These are phyloP conservation scores for Hyperoplus lanceolatus DNA, from an alignment of 2,797 vertebrate species.

Conservation along the genomic window DNA sequence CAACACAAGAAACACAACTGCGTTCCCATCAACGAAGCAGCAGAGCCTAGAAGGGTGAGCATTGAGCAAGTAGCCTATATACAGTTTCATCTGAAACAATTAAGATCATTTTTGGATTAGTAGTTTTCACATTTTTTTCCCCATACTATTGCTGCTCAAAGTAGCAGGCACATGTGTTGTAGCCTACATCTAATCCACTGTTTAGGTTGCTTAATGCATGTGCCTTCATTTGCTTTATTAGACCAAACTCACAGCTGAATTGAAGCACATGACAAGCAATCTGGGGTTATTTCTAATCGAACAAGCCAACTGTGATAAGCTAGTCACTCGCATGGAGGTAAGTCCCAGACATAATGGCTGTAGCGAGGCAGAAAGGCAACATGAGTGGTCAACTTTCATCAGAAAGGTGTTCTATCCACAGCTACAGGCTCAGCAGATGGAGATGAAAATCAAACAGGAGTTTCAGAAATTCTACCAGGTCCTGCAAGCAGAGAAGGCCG, in stretches of 20 bases:
- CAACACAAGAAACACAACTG: neutral
- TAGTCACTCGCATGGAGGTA: conserved; percentile 42
- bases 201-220: neutral
- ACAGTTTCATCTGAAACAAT: no score
- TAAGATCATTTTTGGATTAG: no score
- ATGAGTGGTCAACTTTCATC: neutral
- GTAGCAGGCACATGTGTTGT: no score
- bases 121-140: no score
- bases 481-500: conserved; percentile 51
- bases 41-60: no score
- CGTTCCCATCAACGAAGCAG: neutral
- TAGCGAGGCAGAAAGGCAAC: no score
- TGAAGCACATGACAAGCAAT: conserved; percentile 29
- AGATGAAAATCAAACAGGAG: conserved; percentile 37
- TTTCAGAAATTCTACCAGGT: conserved; percentile 56
- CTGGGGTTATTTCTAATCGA: fast-evolving
- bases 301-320: neutral
- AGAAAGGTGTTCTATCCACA: conserved; percentile 22
- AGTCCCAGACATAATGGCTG: fast-evolving
- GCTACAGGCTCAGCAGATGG: conserved; percentile 56
- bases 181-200: no score
- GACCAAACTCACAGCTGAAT: conserved; percentile 5
- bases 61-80: no score
- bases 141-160: no score
- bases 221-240: neutral